These are phyloP conservation scores for Pseudochirops corinnae DNA, from an alignment of 2,797 vertebrate species.

Conservation along the genomic window DNA sequence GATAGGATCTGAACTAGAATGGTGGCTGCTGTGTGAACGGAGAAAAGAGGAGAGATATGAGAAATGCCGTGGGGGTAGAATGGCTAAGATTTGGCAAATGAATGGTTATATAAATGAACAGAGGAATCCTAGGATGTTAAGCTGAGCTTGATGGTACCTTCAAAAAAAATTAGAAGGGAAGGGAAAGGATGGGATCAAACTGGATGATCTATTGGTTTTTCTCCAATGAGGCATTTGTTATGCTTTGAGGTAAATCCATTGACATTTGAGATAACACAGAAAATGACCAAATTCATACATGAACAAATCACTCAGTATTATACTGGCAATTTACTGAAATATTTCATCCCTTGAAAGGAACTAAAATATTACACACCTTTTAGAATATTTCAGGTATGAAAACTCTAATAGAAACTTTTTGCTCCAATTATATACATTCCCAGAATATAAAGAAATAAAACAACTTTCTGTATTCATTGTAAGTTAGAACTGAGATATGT, in stretches of 20 bases:
- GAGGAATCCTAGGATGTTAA: background rate
- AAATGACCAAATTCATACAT: background rate
- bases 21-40: background rate
- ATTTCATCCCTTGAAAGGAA: conserved; percentile 27
- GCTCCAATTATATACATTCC: background rate
- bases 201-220: background rate
- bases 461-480: conserved; percentile 29
- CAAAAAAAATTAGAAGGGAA: no score
- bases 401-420: background rate
- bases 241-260: background rate
- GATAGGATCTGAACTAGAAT: background rate
- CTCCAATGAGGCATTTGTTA: background rate
- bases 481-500: conserved; percentile 44
- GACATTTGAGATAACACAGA: background rate
- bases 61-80: background rate
- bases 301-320: conserved; percentile 19
- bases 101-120: background rate
- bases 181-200: background rate
- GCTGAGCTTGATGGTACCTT: background rate
- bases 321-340: conserved; percentile 19
- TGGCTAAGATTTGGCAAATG: background rate
- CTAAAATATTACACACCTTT: background rate
- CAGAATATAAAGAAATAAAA: conserved; percentile 15
- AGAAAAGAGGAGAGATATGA: background rate
- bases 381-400: background rate